Percentiles rank a stretch among this genome's conserved stretches.
These are phyloP conservation scores for Amblyopsis hoosieri DNA, from an alignment of 2,797 vertebrate genomes.

Conservation along the genomic window DNA sequence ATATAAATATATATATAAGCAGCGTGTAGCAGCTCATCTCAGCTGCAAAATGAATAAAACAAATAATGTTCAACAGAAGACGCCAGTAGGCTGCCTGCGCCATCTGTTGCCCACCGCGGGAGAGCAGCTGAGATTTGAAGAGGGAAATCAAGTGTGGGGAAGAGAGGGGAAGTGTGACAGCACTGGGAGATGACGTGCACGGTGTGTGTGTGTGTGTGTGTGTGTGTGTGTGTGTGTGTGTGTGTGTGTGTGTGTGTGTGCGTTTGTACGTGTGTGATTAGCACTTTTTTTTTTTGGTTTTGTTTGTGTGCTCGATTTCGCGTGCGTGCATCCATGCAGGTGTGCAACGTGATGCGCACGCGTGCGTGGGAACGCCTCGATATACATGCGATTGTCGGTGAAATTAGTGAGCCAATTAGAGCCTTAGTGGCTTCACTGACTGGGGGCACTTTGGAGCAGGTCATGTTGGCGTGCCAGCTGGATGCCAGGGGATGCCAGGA, in stretches of 20 bases:
- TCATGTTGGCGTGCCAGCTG: constrained; percentile 61
- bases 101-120: constrained; percentile 68
- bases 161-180: constrained; percentile 15
- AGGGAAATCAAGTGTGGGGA: constrained; percentile 33
- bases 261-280: constrained; percentile 22
- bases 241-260: constrained; percentile 4
- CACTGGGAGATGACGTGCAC: constrained; percentile 23
- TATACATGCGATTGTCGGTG: constrained; percentile 6
- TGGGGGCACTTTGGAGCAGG: constrained; percentile 44
- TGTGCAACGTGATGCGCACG: constrained; percentile 2
- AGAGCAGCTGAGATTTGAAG: constrained; percentile 47
- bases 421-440: constrained; percentile 39
- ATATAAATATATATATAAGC: constrained; percentile 4
- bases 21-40: constrained; percentile 45
- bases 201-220: constrained; percentile 15
- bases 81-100: constrained; percentile 63
- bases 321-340: neutral
- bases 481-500: constrained; percentile 63
- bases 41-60: constrained; percentile 69
- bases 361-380: neutral
- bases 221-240: constrained; percentile 11
- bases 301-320: constrained; percentile 3
- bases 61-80: constrained; percentile 74
- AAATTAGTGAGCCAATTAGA: constrained; percentile 37
- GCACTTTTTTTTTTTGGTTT: constrained; percentile 3